Percentiles rank a stretch among this genome's conserved stretches.
Conservation (phyloP, 2,797 vertebrate species). For the Sebastes steindachneri region DNA sequence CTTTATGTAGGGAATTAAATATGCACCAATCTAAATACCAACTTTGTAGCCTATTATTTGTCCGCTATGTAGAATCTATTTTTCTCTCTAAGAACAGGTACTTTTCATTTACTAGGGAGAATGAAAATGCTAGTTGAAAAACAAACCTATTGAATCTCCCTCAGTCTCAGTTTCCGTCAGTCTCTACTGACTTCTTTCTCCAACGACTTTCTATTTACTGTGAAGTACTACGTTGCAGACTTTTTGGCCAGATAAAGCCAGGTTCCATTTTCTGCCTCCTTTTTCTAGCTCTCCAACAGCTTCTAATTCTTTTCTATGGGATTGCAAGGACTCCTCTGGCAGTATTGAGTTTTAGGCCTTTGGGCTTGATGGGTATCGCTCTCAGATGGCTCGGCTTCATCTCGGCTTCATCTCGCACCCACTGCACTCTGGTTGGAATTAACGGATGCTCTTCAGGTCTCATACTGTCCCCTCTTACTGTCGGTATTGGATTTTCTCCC, state of each 20-base stretch:
- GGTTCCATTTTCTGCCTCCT: conserved; percentile 46
- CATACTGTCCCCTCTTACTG: conserved; percentile 57
- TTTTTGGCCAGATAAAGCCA: conserved; percentile 21
- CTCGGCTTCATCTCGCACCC: conserved; percentile 48
- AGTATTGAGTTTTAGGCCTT: conserved; percentile 65
- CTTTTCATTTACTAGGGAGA: background rate
- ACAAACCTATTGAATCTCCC: conserved; percentile 5
- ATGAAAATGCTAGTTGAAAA: conserved; percentile 15
- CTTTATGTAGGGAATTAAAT: conserved; percentile 5
- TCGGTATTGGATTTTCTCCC: conserved; percentile 62
- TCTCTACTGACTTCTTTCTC: conserved; percentile 32
- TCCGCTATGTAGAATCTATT: background rate
- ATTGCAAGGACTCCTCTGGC: conserved; percentile 56
- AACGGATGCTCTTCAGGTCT: conserved; percentile 63
- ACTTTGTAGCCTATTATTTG: conserved; percentile 21
- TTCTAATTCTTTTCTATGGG: conserved; percentile 53
- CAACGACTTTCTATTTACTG: conserved; percentile 40
- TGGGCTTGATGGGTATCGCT: conserved; percentile 61
- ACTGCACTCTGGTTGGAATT: conserved; percentile 70
- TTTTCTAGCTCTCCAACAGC: conserved; percentile 44
- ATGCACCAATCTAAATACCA: conserved; percentile 31
- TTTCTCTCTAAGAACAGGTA: background rate
- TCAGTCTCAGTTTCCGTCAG: background rate
- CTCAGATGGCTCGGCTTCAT: conserved; percentile 45
- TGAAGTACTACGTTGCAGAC: conserved; percentile 31